Conservation (phyloP, 2,888 invertebrate genomes). For the Thyatira batis region DNA sequence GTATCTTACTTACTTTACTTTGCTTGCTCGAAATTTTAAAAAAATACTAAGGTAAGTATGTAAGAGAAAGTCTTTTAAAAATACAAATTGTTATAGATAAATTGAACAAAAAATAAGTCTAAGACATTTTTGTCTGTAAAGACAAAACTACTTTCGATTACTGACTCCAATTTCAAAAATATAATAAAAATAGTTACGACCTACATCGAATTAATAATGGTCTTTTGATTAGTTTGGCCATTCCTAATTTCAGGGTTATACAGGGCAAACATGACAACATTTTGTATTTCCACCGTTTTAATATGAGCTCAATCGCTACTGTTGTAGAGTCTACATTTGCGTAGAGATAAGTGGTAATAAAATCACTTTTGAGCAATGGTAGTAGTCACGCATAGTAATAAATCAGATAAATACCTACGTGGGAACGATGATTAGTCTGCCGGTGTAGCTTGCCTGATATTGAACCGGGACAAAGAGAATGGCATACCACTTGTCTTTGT, state of each 20-base stretch:
- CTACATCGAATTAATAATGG: constrained; percentile 56
- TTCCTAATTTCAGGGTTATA: constrained; percentile 70
- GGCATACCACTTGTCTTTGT: not conserved
- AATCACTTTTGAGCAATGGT: constrained; percentile 71
- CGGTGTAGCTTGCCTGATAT: constrained; percentile 6
- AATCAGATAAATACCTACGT: constrained; percentile 68
- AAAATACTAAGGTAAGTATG: too few species aligned
- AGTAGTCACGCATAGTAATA: constrained; percentile 69
- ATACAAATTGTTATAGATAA: too few species aligned
- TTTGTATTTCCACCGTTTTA: constrained; percentile 30
- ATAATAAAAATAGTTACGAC: constrained; percentile 32
- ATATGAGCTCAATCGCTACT: constrained; percentile 43
- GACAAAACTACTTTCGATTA: not conserved
- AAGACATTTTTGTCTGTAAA: too few species aligned
- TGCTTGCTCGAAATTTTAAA: not conserved
- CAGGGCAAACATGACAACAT: constrained; percentile 69
- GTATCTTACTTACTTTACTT: not conserved
- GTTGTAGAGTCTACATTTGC: constrained; percentile 49
- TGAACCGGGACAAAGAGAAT: not conserved
- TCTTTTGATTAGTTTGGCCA: constrained; percentile 70
- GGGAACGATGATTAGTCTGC: constrained; percentile 52
- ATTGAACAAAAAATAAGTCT: too few species aligned
- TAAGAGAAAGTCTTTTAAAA: too few species aligned
- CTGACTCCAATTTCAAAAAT: constrained; percentile 13
- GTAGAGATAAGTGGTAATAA: constrained; percentile 53